A percentile compares a stretch with the other conserved stretches of the same genome.
Conservation (phyloP, 2,797 vertebrate species). For the Leontopithecus rosalia region DNA sequence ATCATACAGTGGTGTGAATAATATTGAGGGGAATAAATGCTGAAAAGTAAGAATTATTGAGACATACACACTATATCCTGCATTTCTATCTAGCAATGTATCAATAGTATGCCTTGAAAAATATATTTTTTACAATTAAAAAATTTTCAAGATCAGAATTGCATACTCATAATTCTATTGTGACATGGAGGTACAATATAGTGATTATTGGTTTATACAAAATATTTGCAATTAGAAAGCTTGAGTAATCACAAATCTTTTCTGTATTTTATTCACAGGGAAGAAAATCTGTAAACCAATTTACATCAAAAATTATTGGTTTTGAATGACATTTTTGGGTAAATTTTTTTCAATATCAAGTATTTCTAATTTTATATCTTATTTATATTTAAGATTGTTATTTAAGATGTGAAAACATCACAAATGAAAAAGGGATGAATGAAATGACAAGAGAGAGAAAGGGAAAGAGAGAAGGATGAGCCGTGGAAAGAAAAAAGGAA, state of each 20-base stretch:
- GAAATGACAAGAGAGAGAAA: not conserved
- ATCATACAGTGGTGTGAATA: not conserved
- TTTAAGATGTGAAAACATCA: not conserved
- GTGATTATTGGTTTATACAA: not conserved
- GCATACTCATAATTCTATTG: not conserved
- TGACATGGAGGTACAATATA: not conserved
- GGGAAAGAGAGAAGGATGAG: not conserved
- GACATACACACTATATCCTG: not conserved
- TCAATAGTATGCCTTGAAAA: not conserved
- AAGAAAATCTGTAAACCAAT: not conserved
- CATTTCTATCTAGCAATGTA: not conserved
- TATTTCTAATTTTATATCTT: not conserved
- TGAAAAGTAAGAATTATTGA: not conserved
- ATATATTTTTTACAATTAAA: not conserved
- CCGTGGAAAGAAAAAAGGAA: not conserved
- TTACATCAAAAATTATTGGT: not conserved
- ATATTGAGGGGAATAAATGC: not conserved
- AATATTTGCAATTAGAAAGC: not conserved
- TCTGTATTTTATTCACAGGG: not conserved
- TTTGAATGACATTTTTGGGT: not conserved
- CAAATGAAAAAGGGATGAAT: not conserved
- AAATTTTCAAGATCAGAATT: not conserved
- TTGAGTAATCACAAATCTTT: not conserved
- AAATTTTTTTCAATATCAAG: not conserved
- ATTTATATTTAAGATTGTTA: not conserved